A percentile compares a stretch with the other conserved stretches of the same genome.
These are phyloP conservation scores for Rousettus leschenaultii DNA, from an alignment of 2,113 vertebrate species.

Conservation along the genomic window DNA sequence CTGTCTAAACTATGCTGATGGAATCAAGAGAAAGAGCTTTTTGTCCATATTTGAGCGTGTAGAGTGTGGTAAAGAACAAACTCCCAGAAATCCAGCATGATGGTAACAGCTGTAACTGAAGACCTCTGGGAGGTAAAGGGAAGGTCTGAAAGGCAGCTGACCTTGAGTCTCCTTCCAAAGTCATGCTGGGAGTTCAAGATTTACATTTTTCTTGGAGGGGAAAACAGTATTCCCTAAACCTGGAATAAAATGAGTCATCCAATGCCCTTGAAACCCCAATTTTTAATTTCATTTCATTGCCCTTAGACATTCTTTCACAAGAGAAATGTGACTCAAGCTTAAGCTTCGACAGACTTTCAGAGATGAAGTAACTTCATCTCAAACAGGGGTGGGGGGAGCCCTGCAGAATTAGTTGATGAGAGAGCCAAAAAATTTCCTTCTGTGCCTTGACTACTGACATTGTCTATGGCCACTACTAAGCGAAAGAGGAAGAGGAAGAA, in stretches of 20 bases:
- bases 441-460: background rate
- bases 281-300: background rate
- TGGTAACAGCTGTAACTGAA: background rate
- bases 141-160: background rate
- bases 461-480: background rate
- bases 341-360: background rate
- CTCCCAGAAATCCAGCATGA: background rate
- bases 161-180: background rate
- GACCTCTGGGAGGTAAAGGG: background rate
- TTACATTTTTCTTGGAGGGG: background rate
- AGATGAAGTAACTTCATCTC: background rate
- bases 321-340: background rate
- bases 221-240: background rate
- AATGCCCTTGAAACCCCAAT: background rate
- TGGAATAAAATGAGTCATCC: background rate
- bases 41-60: background rate
- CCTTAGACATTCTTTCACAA: background rate
- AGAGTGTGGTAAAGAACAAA: background rate
- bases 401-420: background rate
- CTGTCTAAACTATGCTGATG: background rate
- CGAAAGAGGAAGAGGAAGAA: background rate
- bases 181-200: background rate
- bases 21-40: background rate
- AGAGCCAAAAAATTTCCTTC: background rate
- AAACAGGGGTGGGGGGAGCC: background rate